Evolutionary conservation across 1,140 invertebrate species (phyloP), one percentile per base, ranked within the genome.

Genomic region (Drosophila pallidifrons): DNA sequence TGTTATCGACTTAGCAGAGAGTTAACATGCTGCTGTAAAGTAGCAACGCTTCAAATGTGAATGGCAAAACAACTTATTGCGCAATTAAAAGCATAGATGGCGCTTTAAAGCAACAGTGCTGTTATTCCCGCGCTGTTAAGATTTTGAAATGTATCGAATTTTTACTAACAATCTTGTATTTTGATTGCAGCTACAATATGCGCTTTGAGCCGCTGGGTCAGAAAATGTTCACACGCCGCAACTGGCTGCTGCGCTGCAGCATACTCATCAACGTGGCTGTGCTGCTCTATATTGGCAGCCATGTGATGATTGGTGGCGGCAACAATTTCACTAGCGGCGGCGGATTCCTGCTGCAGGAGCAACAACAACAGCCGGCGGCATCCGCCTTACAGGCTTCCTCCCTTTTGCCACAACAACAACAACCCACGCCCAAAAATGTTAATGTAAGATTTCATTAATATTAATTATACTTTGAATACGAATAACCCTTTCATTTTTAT

Each of bases 231-330:
- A 92, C 94, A 66, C 94, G 95, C 72, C 94, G 95, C 75, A 96
- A 96, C 92, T 95, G 95, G 94, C 93, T 95, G 91, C 94, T 96
- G 81, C 94, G 95, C 75, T 94, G 96, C 90, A 96, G 95, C 92
- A 95, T 96, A 79, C 94, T 96, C 52, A 94, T 96, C 57, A 96
- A 96, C 83, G 93, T 96, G 52, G 95, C 94, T 74, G 95, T 96
- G 43, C 92, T 96, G 28, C 91, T 96, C 55, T 96, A 96, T 92
- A 94, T 95, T n/a, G 94, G 94, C 73, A 94, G 93, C 57, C 94
- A 95, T 77, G 76, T 93, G 4, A 92, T 92, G 81, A 92, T 93
- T 54, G 91, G 92, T 10, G 91, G 91, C 43, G 89, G 85, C 38
- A 90, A 91, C 65, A 92, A 86, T 60, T 90, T 92, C 51, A 71